Conservation (phyloP, 1,140 invertebrate species). For the Patella vulgata region DNA sequence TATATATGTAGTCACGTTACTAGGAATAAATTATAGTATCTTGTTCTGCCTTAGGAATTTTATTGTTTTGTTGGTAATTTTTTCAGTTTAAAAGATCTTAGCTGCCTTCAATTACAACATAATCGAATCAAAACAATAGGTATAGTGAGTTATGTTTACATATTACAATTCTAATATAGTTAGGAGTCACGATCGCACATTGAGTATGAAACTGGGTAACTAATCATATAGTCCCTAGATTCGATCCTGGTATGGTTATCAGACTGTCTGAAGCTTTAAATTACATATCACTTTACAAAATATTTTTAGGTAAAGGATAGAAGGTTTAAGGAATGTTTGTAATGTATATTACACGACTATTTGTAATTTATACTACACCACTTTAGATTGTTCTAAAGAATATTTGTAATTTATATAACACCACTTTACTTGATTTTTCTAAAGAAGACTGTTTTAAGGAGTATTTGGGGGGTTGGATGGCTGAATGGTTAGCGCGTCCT, state of each 20-base stretch:
- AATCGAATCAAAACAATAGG: conserved; percentile 57
- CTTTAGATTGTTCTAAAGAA: no score
- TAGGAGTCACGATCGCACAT: background rate
- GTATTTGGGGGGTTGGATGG: no score
- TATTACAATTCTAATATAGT: background rate
- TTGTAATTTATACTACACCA: no score
- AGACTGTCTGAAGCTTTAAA: background rate
- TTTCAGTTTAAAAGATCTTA: conserved; percentile 57
- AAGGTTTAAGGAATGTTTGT: no score
- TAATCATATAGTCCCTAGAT: background rate
- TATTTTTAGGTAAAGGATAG: background rate
- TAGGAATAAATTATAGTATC: background rate
- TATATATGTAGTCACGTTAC: background rate
- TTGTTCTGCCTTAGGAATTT: conserved; percentile 6
- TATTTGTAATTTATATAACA: no score
- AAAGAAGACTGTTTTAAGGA: no score
- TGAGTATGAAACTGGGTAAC: background rate
- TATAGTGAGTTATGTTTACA: conserved; percentile 23
- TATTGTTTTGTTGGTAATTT: no score
- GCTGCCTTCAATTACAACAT: conserved; percentile 58
- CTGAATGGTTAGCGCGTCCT: no score
- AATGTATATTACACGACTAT: no score
- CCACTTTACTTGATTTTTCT: no score
- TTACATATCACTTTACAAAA: background rate
- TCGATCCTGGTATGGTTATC: background rate